Conservation (phyloP, 2,888 invertebrate species). For the Galeruca laticollis region DNA sequence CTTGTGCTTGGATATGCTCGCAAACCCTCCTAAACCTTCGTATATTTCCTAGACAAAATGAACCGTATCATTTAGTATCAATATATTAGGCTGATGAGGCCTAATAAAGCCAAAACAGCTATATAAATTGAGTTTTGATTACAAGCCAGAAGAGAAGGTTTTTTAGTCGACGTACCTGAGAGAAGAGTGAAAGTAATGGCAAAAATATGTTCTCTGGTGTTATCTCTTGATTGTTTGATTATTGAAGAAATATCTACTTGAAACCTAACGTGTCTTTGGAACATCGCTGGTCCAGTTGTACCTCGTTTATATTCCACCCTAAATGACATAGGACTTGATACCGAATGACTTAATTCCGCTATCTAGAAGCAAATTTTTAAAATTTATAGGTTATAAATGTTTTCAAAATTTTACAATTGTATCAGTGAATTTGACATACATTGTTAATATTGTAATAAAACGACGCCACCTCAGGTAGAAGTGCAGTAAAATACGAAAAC, state of each 20-base stretch:
- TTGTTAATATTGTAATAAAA: too few species aligned
- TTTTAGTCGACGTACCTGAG: slow-evolving; percentile 75
- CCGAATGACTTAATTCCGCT: slow-evolving; percentile 96
- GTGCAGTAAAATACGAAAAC: too few species aligned
- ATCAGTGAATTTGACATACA: too few species aligned
- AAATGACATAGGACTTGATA: slow-evolving; percentile 98
- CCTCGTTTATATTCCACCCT: slow-evolving; percentile 97
- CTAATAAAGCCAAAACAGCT: too few species aligned
- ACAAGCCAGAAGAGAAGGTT: too few species aligned
- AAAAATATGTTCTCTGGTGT: slow-evolving; percentile 81
- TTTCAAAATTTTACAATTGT: too few species aligned
- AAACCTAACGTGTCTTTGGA: slow-evolving; percentile 95
- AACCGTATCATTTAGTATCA: not conserved
- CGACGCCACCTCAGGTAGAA: too few species aligned
- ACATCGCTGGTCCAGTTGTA: slow-evolving; percentile 94
- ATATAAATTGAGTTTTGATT: too few species aligned
- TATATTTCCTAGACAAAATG: slow-evolving; percentile 81
- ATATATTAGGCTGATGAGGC: not conserved
- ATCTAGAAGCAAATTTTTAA: slow-evolving; percentile 72
- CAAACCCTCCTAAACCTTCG: slow-evolving; percentile 94
- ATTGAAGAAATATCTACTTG: slow-evolving; percentile 91
- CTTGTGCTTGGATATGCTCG: slow-evolving; percentile 93
- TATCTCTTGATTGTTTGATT: slow-evolving; percentile 82
- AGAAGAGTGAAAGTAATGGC: slow-evolving; percentile 95
- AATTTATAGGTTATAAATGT: too few species aligned